A percentile compares a stretch with the other conserved stretches of the same genome.
These are phyloP conservation scores for Sciurus vulgaris DNA, from an alignment of 2,797 vertebrate genomes.

Conservation along the genomic window DNA sequence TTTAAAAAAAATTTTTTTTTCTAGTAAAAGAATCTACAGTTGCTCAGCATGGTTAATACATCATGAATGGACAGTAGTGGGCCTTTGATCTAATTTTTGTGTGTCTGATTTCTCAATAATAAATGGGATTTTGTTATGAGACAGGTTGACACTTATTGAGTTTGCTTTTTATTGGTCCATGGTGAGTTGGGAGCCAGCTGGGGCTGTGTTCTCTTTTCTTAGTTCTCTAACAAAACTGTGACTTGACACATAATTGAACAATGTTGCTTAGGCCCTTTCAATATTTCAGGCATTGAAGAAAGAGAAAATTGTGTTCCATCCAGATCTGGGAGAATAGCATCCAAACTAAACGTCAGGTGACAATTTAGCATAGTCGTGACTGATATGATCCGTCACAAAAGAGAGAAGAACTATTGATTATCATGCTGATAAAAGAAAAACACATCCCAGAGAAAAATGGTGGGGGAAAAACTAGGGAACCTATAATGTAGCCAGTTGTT, in stretches of 20 bases:
- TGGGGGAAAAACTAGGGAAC: not conserved
- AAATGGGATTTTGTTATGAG: constrained; percentile 82
- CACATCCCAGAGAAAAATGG: constrained; percentile 15
- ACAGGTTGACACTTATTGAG: constrained; percentile 80
- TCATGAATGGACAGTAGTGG: constrained; percentile 78
- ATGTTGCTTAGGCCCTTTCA: constrained; percentile 75
- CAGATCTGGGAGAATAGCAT: constrained; percentile 62
- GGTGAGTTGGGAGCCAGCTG: constrained; percentile 76
- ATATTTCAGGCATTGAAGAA: constrained; percentile 69
- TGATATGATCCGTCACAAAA: constrained; percentile 68
- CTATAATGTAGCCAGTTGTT: not conserved
- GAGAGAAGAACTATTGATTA: constrained; percentile 73
- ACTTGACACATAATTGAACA: constrained; percentile 86
- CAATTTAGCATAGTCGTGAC: constrained; percentile 70
- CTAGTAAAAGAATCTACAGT: constrained; percentile 67
- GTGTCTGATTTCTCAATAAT: constrained; percentile 77
- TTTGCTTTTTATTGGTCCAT: constrained; percentile 80
- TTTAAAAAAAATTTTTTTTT: constrained; percentile 29
- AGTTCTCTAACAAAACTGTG: constrained; percentile 74
- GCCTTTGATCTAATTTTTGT: constrained; percentile 80
- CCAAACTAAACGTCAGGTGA: constrained; percentile 73
- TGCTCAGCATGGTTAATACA: constrained; percentile 70
- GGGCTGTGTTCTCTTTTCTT: constrained; percentile 82
- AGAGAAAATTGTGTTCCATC: constrained; percentile 73
- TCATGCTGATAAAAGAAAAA: constrained; percentile 72